Base-by-base conservation (phyloP, 2,888 invertebrate species). In the Lamellibrachia columna region DNA sequence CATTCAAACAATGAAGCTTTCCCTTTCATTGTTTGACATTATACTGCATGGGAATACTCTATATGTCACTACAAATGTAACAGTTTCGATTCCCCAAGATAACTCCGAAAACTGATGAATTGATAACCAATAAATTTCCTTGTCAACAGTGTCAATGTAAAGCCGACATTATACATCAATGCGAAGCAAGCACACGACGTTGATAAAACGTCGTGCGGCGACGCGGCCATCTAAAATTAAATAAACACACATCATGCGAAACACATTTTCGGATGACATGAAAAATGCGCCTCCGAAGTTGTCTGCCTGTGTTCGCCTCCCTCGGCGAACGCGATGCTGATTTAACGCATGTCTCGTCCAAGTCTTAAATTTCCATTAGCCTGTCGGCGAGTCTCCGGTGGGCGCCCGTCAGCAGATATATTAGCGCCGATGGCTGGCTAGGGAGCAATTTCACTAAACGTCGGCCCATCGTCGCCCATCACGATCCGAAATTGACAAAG, bases 361-460 rank as follows among this genome's bases (percentile, higher is more conserved):
- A 75, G 75, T 75, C 75, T 75, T 75, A 75, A 75, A 75, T 75
- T 75, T 75, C 75, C 75, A 75, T 75, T 75, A 75, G 75, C 75
- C 3, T 75, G 75, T 75, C 75, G n/a, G 75, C 75, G 75, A 15
- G 75, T 75, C 75, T 75, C 75, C 22, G 22, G n/a, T 22, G 75
- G 22, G 22, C 75, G 75, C 22, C 75, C 22, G 75, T 75, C 75
- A 22, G 75, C n/a, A 75, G 75, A 75, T 75, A 75, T 75, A 75
- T 75, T 75, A 75, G 75, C 75, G 75, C 22, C 75, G 75, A 75
- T 75, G 75, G 75, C 75, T 22, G 75, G 22, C 75, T 15, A 75
- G 75, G 75, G 75, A 75, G 75, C 75, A 75, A 75, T 75, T 75
- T 75, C 75, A 22, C 75, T 75, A 75, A 75, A 75, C 75, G 75